A percentile compares a stretch with the other conserved stretches of the same genome.
phyloP scores from a whole-genome alignment of 2,113 vertebrate species.

The Ariopsis seemanni region DNA sequence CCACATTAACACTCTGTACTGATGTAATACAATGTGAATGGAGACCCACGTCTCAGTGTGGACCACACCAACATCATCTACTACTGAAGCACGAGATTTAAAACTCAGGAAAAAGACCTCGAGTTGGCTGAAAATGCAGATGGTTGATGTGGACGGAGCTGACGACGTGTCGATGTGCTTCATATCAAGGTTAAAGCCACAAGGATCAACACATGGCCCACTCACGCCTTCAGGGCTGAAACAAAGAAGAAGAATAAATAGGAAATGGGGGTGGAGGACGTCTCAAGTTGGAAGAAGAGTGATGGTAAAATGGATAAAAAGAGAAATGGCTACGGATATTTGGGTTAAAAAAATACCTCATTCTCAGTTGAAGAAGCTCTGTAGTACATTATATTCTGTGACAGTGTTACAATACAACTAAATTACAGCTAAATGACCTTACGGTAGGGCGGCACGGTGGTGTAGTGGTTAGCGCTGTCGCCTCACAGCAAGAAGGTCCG shows the following conservation, averaged over 20 bases:
- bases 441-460: background rate
- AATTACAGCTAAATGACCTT: background rate
- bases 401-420: background rate
- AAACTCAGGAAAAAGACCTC: background rate
- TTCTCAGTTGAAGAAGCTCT: background rate
- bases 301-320: background rate
- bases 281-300: background rate
- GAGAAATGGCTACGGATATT: background rate
- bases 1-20: background rate
- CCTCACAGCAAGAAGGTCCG: too few relatives aligned
- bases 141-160: background rate
- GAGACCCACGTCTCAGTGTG: background rate
- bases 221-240: background rate
- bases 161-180: background rate
- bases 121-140: background rate
- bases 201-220: background rate
- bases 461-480: too few relatives aligned
- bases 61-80: background rate
- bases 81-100: background rate
- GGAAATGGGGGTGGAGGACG: background rate
- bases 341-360: background rate
- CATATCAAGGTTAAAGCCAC: slow-evolving; percentile 9
- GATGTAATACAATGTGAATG: background rate
- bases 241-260: background rate
- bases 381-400: background rate